Evolutionary conservation across 2,888 invertebrate genomes (phyloP).

Genomic region (Lepas anatifera): DNA sequence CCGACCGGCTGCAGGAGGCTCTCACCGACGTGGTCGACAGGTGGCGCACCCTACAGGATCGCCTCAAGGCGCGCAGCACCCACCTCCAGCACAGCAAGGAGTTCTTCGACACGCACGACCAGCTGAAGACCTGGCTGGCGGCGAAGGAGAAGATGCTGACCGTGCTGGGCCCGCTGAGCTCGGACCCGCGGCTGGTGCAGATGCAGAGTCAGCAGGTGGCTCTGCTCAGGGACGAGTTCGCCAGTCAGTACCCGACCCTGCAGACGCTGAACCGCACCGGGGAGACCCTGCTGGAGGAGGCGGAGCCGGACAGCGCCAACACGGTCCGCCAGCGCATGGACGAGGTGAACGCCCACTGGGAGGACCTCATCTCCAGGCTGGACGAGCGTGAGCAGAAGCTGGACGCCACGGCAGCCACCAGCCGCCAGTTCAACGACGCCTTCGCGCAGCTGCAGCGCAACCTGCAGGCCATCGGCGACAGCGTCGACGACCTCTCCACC

Average conservation of each 20-base stretch:
- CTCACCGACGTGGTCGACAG: conserved; percentile 69
- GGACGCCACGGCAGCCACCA: conserved; percentile 83
- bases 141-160: conserved; percentile 93
- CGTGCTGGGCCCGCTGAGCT: conserved; percentile 88
- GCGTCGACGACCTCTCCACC: conserved; percentile 64
- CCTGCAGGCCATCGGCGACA: conserved; percentile 74
- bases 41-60: conserved; percentile 75
- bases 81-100: conserved; percentile 59
- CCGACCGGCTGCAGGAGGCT: not conserved
- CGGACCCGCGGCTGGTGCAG: conserved; percentile 88
- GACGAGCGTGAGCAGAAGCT: conserved; percentile 76
- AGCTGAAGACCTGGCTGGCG: conserved; percentile 70
- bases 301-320: conserved; percentile 19
- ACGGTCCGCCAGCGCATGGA: conserved; percentile 46
- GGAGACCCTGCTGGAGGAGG: not conserved
- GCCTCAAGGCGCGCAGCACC: conserved; percentile 54
- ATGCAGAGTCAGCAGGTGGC: conserved; percentile 89
- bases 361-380: conserved; percentile 60
- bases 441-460: conserved; percentile 70
- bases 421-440: conserved; percentile 82
- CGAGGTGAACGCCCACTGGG: conserved; percentile 59
- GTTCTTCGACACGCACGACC: conserved; percentile 79
- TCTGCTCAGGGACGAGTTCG: conserved; percentile 88
- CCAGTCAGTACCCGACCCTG: conserved; percentile 82
- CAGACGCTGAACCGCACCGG: conserved; percentile 55